These are phyloP conservation scores for Ochotona princeps DNA, from an alignment of 2,113 vertebrate species.

Conservation along the genomic window DNA sequence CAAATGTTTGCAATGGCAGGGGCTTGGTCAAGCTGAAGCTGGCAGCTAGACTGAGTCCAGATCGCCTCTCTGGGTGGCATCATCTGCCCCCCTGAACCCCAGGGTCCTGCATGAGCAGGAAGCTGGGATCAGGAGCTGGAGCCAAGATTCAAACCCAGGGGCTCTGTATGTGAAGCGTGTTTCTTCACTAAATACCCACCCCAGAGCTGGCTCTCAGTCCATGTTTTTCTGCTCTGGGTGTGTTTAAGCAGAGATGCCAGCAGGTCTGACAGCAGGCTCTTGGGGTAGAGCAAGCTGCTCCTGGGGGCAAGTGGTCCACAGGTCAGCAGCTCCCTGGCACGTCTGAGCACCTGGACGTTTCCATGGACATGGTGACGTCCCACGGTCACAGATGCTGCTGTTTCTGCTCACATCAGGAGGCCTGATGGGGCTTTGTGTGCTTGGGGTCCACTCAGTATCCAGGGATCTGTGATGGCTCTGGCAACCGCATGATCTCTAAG, in stretches of 20 bases:
- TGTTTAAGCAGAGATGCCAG: neutral
- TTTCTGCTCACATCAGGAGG: neutral
- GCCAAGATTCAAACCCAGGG: too few species aligned
- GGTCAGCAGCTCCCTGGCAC: too few species aligned
- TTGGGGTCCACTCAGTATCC: neutral
- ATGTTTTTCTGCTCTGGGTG: neutral
- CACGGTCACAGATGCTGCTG: neutral
- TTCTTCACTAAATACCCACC: too few species aligned
- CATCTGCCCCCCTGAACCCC: too few species aligned
- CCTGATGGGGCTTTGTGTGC: neutral
- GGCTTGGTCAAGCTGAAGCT: too few species aligned
- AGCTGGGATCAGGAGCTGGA: too few species aligned
- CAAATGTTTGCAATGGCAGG: too few species aligned
- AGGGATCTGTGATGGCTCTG: neutral
- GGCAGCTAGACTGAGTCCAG: too few species aligned
- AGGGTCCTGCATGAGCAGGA: too few species aligned
- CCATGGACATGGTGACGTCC: neutral
- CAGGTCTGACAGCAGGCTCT: neutral
- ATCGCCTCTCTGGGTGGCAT: too few species aligned
- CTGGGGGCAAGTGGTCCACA: neutral
- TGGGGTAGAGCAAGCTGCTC: neutral
- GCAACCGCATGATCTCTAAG: neutral
- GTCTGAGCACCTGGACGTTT: neutral
- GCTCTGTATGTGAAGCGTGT: too few species aligned
- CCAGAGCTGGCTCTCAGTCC: neutral